Evolutionary conservation across 1,140 invertebrate species (phyloP).

Genomic region (Agrypnia vestita): DNA sequence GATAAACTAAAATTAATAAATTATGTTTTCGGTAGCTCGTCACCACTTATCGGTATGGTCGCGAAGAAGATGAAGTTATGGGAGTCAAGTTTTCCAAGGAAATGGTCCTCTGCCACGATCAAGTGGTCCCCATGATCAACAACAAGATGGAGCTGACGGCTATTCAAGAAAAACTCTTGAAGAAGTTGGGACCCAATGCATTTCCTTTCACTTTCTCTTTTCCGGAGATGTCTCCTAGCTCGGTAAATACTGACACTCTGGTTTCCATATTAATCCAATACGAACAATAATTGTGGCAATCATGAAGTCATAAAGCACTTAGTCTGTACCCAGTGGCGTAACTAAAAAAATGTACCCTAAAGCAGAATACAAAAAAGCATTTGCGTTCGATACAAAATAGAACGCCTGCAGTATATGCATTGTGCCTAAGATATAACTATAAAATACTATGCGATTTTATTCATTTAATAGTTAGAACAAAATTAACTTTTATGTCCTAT

Average conservation of each 20-base stretch:
- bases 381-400: too few relatives aligned
- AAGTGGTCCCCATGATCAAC: conserved; percentile 84
- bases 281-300: too few relatives aligned
- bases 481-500: too few relatives aligned
- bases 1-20: too few relatives aligned
- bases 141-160: conserved; percentile 82
- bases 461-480: too few relatives aligned
- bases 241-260: conserved; percentile 68
- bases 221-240: conserved; percentile 87
- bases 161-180: conserved; percentile 87
- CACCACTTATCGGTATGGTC: conserved; percentile 91
- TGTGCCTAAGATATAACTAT: too few relatives aligned
- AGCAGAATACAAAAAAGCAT: too few relatives aligned
- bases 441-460: too few relatives aligned
- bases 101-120: conserved; percentile 82
- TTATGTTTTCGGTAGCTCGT: conserved; percentile 73
- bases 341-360: too few relatives aligned
- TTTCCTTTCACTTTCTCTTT: conserved; percentile 91
- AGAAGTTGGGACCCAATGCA: conserved; percentile 86
- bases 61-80: conserved; percentile 95
- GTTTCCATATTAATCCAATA: not conserved
- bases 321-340: too few relatives aligned
- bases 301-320: too few relatives aligned
- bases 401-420: too few relatives aligned
- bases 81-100: conserved; percentile 94